These are phyloP conservation scores for Meleagris gallopavo DNA, from an alignment of 2,113 vertebrate species.

Conservation along the genomic window DNA sequence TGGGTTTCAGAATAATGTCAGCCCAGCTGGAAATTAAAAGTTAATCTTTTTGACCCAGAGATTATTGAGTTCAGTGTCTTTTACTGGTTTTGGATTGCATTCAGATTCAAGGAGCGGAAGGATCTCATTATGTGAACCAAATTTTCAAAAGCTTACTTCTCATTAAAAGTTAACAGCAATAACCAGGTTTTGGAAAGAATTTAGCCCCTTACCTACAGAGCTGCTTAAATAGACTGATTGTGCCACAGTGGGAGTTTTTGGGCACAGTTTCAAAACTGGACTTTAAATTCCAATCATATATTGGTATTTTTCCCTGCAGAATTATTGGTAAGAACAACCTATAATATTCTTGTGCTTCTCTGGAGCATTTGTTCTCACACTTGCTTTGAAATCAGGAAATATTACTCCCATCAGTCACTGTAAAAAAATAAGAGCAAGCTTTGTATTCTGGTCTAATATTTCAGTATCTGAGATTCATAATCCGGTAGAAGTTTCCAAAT, in stretches of 20 bases:
- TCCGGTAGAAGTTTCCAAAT: neutral
- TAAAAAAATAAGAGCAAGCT: neutral
- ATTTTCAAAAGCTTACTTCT: neutral
- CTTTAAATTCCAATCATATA: neutral
- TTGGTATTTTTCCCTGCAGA: neutral
- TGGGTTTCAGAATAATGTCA: neutral
- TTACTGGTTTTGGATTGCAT: neutral
- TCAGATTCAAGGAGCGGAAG: neutral
- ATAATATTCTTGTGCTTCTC: neutral
- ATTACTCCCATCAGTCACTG: neutral
- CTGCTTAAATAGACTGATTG: neutral
- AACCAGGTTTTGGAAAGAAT: neutral
- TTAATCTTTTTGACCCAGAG: neutral
- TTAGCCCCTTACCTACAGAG: neutral
- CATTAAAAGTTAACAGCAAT: neutral
- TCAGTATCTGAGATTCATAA: neutral
- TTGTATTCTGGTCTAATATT: neutral
- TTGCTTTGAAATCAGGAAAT: neutral
- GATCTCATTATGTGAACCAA: neutral
- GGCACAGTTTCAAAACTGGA: neutral
- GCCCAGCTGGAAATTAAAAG: neutral
- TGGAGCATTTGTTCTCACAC: neutral
- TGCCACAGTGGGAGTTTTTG: neutral
- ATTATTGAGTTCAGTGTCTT: neutral
- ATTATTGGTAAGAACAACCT: neutral